Percentiles rank a stretch among this genome's conserved stretches.
Conservation (phyloP, 1,140 invertebrate genomes). For the Macrotrachela quadricornifera region DNA sequence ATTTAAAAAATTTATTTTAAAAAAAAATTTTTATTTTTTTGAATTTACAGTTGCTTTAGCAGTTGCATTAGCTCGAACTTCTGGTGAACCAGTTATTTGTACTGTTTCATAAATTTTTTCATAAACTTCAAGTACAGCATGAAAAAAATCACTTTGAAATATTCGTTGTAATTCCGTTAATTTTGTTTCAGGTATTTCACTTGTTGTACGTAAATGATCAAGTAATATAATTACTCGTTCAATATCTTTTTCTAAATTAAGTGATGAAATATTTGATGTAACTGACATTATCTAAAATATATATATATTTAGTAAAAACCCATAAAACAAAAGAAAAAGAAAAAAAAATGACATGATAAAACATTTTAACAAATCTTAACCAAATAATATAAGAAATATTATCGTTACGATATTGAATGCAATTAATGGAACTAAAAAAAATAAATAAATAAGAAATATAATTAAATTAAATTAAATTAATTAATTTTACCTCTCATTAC, state of each 20-base stretch:
- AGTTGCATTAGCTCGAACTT: constrained; percentile 24
- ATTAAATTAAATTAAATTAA: background rate
- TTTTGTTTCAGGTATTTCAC: constrained; percentile 79
- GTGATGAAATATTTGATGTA: too few relatives aligned
- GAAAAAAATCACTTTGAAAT: constrained; percentile 80
- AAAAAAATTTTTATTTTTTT: too few relatives aligned
- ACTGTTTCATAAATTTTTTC: constrained; percentile 98
- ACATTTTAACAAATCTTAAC: background rate
- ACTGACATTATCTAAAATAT: too few relatives aligned
- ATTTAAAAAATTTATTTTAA: too few relatives aligned
- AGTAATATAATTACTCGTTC: constrained; percentile 76
- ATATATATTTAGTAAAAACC: too few relatives aligned
- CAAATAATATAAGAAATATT: constrained; percentile 1
- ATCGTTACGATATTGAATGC: constrained; percentile 3
- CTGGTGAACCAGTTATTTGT: constrained; percentile 78
- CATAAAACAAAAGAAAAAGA: too few relatives aligned
- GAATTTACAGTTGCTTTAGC: constrained; percentile 1
- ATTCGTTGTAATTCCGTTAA: constrained; percentile 77
- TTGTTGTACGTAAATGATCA: constrained; percentile 59
- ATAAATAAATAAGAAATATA: background rate
- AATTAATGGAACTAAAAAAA: constrained; percentile 6
- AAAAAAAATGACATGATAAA: too few relatives aligned
- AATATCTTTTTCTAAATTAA: constrained; percentile 43
- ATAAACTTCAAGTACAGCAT: constrained; percentile 87
- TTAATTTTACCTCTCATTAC: constrained; percentile 7